Base-by-base conservation (phyloP, 1,140 invertebrate genomes). In the Chrysoperla carnea region DNA sequence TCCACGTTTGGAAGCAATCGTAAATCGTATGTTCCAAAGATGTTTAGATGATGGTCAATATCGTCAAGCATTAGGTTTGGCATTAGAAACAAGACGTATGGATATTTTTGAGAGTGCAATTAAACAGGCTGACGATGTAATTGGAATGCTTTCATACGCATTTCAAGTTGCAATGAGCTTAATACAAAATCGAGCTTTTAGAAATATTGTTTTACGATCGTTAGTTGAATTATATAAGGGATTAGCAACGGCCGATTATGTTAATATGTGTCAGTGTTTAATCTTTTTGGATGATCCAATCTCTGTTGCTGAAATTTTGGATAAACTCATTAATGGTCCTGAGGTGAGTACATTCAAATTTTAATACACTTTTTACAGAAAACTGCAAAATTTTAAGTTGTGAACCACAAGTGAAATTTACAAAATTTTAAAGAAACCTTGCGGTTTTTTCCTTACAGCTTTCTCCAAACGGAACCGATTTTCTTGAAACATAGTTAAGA, bases 121-220 rank as follows among this genome's bases (percentile, higher is more conserved):
- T 44, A 80, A 84, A 62, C 76, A 87, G 56, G 87, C 89, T 42
- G 89, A 94, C 63, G 89, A 96, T 67, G 75, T 89, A 8, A 63
- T 76, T 48, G 81, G 76, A 40, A 94, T 96, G 88, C 69, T 97
- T 39, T 78, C 81, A 6, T 97, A 98, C 66, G 88, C 91, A 17
- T 91, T 95, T 60, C 81, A 88, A 66, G 89, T 96, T 4, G 87
- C 85, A 0, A 94, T 97, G 89, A 89, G 88, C 39, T 69, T 96
- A 1, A 87, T 96, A 38, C 88, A 94, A 55, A 91, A 94, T 60
- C 75, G 88, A 43, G 81, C 81, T 36, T 97, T 95, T 58, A 75
- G 93, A 5, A 90, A 91, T 55, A 79, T 77, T 41, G 86, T 97
- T 9, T 66, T 98, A 6, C 72, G 81, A 28, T 81, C 84, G 17